These are phyloP conservation scores for Procambarus virginalis DNA, from an alignment of 1,140 invertebrate species.

Conservation along the genomic window DNA sequence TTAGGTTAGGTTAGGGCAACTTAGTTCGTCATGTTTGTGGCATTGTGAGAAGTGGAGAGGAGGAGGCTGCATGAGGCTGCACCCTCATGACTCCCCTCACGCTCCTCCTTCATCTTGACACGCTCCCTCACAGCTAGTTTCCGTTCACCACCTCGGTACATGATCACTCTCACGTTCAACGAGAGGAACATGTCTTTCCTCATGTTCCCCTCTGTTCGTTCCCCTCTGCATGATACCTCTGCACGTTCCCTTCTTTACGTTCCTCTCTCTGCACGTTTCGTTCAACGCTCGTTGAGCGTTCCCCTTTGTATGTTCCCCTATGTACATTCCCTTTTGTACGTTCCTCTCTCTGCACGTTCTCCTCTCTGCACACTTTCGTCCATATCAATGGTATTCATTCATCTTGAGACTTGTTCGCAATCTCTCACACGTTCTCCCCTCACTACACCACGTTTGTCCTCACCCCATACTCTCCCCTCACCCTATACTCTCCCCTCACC, in stretches of 20 bases:
- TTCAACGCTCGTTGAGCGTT: no score
- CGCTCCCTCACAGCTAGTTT: background rate
- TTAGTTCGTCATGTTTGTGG: no score
- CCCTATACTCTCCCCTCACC: no score
- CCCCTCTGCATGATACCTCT: background rate
- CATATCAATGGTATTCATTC: no score
- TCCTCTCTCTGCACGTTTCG: background rate
- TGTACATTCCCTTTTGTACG: no score
- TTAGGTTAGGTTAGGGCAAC: no score
- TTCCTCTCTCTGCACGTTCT: background rate
- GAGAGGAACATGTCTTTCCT: background rate
- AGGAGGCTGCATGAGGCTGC: no score
- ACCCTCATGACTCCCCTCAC: background rate
- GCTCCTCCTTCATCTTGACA: background rate
- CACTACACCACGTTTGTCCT: background rate
- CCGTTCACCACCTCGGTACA: background rate
- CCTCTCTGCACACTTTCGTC: background rate
- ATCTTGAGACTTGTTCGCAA: no score
- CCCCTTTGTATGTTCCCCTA: no score
- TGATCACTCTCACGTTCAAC: no score
- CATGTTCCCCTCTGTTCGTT: background rate
- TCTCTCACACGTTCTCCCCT: background rate
- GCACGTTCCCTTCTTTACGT: background rate
- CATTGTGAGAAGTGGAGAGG: no score
- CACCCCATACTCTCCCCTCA: no score